Conservation (phyloP, 2,888 invertebrate species). For the Papilio gigon region DNA sequence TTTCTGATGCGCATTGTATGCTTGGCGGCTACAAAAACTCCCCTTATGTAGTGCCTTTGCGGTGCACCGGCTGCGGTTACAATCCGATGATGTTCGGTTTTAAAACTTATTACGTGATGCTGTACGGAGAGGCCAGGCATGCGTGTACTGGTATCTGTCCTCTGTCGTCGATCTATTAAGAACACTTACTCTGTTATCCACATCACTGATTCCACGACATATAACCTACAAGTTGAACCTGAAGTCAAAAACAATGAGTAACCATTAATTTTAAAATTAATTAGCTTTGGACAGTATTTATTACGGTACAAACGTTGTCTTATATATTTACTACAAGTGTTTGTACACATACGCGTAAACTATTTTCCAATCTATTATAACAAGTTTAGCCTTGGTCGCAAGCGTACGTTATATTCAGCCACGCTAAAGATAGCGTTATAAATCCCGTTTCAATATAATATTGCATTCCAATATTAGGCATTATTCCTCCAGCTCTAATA, state of each 20-base stretch:
- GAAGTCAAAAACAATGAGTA: not conserved
- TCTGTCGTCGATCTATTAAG: slow-evolving; percentile 9
- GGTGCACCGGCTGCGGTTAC: slow-evolving; percentile 21
- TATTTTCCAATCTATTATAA: slow-evolving; percentile 19
- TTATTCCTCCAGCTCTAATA: not conserved
- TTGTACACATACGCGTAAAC: slow-evolving; percentile 2
- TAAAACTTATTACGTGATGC: not conserved
- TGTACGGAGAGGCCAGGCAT: not conserved
- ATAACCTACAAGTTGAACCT: not conserved
- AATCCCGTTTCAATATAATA: slow-evolving; percentile 25
- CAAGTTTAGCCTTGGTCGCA: slow-evolving; percentile 17
- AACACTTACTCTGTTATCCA: slow-evolving; percentile 14
- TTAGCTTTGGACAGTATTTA: too few relatives aligned
- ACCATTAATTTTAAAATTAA: too few relatives aligned
- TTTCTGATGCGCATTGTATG: slow-evolving; percentile 65
- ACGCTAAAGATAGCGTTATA: slow-evolving; percentile 31
- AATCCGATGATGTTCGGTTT: not conserved
- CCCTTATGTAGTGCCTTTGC: slow-evolving; percentile 20
- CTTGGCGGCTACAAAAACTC: slow-evolving; percentile 64
- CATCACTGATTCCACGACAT: not conserved
- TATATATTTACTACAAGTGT: not conserved
- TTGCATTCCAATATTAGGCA: slow-evolving; percentile 24
- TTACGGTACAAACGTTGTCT: too few relatives aligned
- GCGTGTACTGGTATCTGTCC: not conserved
- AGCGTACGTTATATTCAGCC: slow-evolving; percentile 18